A percentile compares a stretch with the other conserved stretches of the same genome.
Conservation (phyloP, 53 echinoderm and acorn worm genomes). For the Paracentrotus lividus region DNA sequence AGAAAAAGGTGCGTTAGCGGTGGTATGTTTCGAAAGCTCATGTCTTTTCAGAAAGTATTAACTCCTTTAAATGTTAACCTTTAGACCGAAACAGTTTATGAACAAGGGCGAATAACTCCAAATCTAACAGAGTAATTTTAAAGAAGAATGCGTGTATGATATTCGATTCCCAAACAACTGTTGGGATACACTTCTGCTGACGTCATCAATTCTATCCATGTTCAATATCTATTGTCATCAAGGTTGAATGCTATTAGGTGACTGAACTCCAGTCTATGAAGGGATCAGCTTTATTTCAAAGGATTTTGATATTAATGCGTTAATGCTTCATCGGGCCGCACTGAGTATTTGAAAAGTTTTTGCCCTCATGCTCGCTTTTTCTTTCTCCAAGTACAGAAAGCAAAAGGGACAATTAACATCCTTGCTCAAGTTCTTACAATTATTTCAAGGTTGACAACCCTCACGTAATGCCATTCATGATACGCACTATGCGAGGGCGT, state of each 20-base stretch:
- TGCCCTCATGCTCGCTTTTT: constrained; percentile 27
- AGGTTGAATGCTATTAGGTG: constrained; percentile 14
- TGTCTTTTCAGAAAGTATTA: too few species aligned
- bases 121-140: background rate
- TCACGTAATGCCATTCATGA: constrained; percentile 35
- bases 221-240: constrained; percentile 10
- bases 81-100: background rate
- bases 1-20: background rate
- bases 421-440: background rate
- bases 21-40: background rate
- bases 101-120: background rate
- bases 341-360: background rate
- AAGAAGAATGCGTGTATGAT: background rate
- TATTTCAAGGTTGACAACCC: constrained; percentile 28
- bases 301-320: constrained; percentile 42
- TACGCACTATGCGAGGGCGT: constrained; percentile 28
- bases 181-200: background rate
- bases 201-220: constrained; percentile 24
- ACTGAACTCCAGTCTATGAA: constrained; percentile 22
- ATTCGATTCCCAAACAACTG: background rate
- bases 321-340: constrained; percentile 1
- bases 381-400: background rate
- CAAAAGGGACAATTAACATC: constrained; percentile 2
- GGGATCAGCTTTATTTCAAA: background rate
- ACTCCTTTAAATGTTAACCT: too few species aligned